Evolutionary conservation across 2,797 vertebrate genomes (phyloP).

Genomic region (Adelosebastes latens): DNA sequence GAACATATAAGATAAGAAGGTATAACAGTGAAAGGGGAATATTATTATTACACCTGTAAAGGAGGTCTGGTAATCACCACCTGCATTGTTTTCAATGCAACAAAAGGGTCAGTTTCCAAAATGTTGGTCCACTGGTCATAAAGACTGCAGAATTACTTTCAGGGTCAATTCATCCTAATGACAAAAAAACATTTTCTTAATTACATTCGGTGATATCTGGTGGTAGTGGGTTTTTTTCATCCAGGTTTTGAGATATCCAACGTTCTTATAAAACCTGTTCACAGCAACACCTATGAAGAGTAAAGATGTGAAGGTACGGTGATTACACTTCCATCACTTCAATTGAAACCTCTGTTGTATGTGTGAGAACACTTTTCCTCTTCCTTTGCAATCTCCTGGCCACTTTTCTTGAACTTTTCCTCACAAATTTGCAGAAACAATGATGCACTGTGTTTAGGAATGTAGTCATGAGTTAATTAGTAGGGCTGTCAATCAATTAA

Average conservation of each 20-base stretch:
- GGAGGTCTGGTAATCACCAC: neutral
- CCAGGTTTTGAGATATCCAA: neutral
- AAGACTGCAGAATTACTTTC: neutral
- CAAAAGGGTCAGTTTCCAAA: neutral
- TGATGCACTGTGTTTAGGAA: neutral
- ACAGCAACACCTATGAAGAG: neutral
- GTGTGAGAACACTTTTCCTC: neutral
- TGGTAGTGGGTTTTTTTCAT: neutral
- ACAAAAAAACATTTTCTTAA: neutral
- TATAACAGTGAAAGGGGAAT: too few species aligned
- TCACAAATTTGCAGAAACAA: neutral
- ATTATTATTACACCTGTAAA: neutral
- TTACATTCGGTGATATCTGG: neutral
- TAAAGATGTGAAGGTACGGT: neutral
- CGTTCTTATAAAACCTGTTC: constrained; percentile 4
- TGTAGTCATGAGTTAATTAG: neutral
- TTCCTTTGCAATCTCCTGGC: neutral
- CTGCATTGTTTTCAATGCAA: neutral
- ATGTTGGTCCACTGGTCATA: neutral
- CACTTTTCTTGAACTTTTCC: neutral
- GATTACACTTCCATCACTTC: neutral
- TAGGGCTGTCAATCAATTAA: neutral
- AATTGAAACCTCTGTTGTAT: neutral
- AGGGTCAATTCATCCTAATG: constrained; percentile 1
- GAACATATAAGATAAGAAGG: too few species aligned